Percentiles rank a stretch among this genome's conserved stretches.
These are phyloP conservation scores for Malthinus seriepunctatus DNA, from an alignment of 2,888 invertebrate species.

Conservation along the genomic window DNA sequence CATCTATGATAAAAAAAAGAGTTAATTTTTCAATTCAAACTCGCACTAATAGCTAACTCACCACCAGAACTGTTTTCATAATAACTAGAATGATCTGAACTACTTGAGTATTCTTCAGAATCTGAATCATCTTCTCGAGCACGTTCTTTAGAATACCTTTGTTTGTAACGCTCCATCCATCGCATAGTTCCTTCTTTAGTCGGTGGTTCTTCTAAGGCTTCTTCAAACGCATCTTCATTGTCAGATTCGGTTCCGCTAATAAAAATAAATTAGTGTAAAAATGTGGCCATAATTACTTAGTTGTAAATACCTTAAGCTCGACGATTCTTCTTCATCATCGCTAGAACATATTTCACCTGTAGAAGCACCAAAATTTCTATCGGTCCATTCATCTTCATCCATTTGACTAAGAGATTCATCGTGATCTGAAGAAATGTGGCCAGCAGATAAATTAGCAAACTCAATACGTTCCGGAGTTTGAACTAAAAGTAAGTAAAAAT, in stretches of 20 bases:
- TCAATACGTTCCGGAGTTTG: conserved; percentile 80
- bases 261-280: conserved; percentile 11
- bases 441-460: conserved; percentile 72
- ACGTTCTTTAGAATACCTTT: conserved; percentile 54
- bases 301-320: conserved; percentile 58
- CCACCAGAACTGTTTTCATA: conserved; percentile 58
- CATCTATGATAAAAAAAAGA: conserved; percentile 55
- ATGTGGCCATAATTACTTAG: neutral
- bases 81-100: conserved; percentile 55
- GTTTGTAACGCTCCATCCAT: conserved; percentile 70
- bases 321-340: conserved; percentile 67
- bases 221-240: conserved; percentile 69
- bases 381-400: conserved; percentile 96
- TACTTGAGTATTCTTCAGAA: conserved; percentile 46
- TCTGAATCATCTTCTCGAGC: conserved; percentile 49
- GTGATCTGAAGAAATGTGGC: conserved; percentile 61
- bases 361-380: conserved; percentile 85
- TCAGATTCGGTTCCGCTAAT: conserved; percentile 63
- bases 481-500: conserved; percentile 44
- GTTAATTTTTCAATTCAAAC: conserved; percentile 11
- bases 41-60: conserved; percentile 34
- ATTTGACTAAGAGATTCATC: conserved; percentile 75
- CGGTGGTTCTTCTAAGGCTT: conserved; percentile 66
- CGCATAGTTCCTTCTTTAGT: conserved; percentile 71
- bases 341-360: conserved; percentile 64